Evolutionary conservation across 2,797 vertebrate species (phyloP).

Genomic region (Poeciliopsis turneri): DNA sequence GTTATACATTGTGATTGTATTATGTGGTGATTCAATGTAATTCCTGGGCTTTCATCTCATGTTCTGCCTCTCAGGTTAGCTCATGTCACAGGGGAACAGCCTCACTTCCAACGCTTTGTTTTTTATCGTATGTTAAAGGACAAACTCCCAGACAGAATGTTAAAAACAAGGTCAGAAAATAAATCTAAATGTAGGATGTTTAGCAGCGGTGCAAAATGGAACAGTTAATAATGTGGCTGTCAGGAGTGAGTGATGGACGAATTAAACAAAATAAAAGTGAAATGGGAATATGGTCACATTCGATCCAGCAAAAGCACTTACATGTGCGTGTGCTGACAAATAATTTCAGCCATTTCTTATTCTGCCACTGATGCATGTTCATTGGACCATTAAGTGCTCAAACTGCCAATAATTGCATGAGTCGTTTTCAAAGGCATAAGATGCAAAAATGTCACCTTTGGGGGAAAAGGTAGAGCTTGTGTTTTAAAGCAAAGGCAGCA

Average conservation of each 20-base stretch:
- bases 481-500: background rate
- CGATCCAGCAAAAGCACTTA: background rate
- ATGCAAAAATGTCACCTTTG: conserved; percentile 3
- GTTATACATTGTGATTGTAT: background rate
- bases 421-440: conserved; percentile 3
- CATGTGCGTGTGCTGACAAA: background rate
- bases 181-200: background rate
- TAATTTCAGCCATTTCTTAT: background rate
- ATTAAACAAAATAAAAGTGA: conserved; percentile 6
- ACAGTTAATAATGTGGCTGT: conserved; percentile 1
- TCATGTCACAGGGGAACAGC: conserved; percentile 1
- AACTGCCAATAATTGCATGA: conserved; percentile 15
- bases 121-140: conserved; percentile 15
- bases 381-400: conserved; percentile 15
- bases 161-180: background rate
- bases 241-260: background rate
- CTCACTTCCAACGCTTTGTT: background rate
- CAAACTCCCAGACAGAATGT: conserved; percentile 3
- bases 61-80: background rate
- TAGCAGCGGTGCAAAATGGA: background rate
- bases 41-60: background rate
- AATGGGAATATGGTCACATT: conserved; percentile 4
- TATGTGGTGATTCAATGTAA: background rate
- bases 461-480: background rate
- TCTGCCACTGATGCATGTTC: background rate